Percentiles rank a stretch among this genome's conserved stretches.
Conservation (phyloP, 2,113 vertebrate species). For the Promerops cafer region DNA sequence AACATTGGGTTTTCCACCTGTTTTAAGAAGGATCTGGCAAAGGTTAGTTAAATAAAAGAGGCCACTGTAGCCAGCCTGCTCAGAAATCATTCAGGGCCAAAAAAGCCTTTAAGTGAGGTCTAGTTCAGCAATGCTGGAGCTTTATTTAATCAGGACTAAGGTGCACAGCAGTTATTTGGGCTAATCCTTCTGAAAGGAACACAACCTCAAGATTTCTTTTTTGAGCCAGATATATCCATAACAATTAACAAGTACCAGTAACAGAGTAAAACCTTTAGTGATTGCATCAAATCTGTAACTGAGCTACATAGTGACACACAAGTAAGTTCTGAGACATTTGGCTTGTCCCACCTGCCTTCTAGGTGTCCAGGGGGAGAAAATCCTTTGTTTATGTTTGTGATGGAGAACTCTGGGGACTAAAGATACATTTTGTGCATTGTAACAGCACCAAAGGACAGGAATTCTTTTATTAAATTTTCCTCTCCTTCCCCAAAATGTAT, state of each 20-base stretch:
- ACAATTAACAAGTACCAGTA: neutral
- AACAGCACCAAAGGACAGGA: neutral
- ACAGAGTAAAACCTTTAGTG: neutral
- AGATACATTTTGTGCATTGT: neutral
- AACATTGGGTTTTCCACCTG: neutral
- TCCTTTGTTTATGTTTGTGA: neutral
- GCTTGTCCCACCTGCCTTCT: neutral
- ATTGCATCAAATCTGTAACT: neutral
- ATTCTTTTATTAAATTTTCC: neutral
- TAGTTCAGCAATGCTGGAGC: neutral
- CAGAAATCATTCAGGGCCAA: neutral
- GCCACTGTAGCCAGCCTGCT: neutral
- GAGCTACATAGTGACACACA: neutral
- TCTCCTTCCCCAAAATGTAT: neutral
- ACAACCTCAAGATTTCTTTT: neutral
- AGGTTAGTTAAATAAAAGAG: neutral
- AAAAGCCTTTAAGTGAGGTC: neutral
- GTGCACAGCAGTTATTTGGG: neutral
- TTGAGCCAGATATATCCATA: neutral
- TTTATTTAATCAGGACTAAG: neutral
- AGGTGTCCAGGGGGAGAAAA: neutral
- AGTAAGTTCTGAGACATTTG: neutral
- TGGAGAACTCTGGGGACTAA: neutral
- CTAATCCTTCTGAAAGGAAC: neutral
- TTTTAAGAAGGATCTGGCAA: neutral